Evolutionary conservation across 1,140 invertebrate genomes (phyloP), one percentile per base, ranked within the genome.

Genomic region (Dendrolimus punctatus): DNA sequence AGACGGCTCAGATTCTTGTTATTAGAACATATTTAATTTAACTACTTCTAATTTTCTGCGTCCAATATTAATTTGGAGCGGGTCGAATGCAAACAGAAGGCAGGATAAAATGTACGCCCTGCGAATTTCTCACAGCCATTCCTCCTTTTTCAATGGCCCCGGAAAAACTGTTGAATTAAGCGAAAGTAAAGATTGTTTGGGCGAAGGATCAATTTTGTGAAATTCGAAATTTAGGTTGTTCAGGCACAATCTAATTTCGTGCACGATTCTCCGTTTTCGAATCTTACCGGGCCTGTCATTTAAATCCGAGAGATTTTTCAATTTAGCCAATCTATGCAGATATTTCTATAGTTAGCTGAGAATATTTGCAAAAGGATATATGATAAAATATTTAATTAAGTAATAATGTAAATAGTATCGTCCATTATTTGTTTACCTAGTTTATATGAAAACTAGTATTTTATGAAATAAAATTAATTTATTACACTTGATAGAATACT

Each of bases 61-160:
- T 58, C 59, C 60, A 58, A 60, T 68, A 63, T 63, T 68, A 68
- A 63, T 68, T 68, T 66, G 57, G 56, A 55, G 10, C 51, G 56
- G 49, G 39, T 57, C 57, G 49, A 57, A 54, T 48, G 53, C 58
- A 70, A 70, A 70, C 64, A 64, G 57, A 40, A 40, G 38, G 44
- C 40, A 9, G 43, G 43, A 45, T 43, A 8, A 65, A 68, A 58
- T 62, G 58, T 60, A 55, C 58, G 50, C 46, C 7, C 10, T 39
- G 55, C 47, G 8, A 53, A 62, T 60, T 51, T 60, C 50, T 50
- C 37, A 55, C 51, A 59, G 51, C 63, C 63, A 66, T 61, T 58
- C 57, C 53, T 59, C 57, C 50, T 58, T 64, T 62, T 58, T 60
- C 50, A 46, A 46, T 6, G 43, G 37, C 6, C 4, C 48, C 43